phyloP scores from a whole-genome alignment of 2,888 invertebrate genomes.

The Nebria salina region DNA sequence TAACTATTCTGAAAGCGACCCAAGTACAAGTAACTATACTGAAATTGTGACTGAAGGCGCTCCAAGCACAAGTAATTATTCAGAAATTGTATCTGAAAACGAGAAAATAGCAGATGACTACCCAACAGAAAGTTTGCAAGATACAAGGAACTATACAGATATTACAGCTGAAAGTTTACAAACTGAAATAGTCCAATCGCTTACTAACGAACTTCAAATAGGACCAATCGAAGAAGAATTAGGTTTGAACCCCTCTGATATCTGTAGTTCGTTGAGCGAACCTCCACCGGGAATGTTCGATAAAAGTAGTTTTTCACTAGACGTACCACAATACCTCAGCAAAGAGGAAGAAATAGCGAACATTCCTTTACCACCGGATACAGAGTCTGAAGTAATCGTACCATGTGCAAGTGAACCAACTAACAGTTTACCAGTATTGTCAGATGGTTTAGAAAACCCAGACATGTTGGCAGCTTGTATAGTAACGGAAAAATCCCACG shows the following conservation, averaged over 20 bases:
- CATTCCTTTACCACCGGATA: conserved; percentile 13
- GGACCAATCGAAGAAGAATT: conserved; percentile 40
- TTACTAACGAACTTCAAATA: conserved; percentile 31
- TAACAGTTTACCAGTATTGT: conserved; percentile 27
- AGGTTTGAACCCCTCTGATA: conserved; percentile 51
- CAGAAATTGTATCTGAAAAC: conserved; percentile 4
- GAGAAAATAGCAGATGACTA: background rate
- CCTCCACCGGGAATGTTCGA: conserved; percentile 57
- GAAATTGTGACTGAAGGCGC: background rate
- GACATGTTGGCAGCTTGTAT: conserved; percentile 20
- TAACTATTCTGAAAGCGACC: background rate
- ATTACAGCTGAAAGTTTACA: conserved; percentile 4
- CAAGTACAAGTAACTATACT: background rate
- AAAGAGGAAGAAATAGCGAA: conserved; percentile 31
- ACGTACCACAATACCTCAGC: conserved; percentile 16
- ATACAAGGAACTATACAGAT: background rate
- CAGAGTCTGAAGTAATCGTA: background rate
- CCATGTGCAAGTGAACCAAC: conserved; percentile 1
- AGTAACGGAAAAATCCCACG: conserved; percentile 20
- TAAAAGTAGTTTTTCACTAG: conserved; percentile 36
- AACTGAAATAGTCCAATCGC: conserved; percentile 17
- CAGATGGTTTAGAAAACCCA: conserved; percentile 23
- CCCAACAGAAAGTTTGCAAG: conserved; percentile 14
- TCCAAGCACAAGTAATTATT: conserved; percentile 23
- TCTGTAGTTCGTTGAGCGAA: conserved; percentile 62